Evolutionary conservation across 1,140 invertebrate species (phyloP), one percentile per base, ranked within the genome.

Genomic region (Drosophila nigromelanica): DNA sequence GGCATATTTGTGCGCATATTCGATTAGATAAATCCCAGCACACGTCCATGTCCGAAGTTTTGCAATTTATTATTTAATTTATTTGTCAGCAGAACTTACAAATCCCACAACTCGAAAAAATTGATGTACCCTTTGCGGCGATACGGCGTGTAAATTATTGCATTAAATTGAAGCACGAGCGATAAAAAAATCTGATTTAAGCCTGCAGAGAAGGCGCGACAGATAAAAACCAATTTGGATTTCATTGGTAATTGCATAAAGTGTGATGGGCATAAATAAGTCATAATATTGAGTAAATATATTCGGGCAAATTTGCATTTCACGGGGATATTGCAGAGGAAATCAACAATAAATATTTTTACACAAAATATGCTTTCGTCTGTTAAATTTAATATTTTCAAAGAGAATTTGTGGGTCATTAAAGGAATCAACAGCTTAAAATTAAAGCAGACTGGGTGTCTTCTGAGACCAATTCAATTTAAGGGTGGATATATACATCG

Each of bases 41-140:
- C 66, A 64, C 42, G 59, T 45, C 40, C 61, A 56, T 60, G 69
- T 54, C 58, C 43, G 43, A 89, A 89, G 73, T 83, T 83, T 87
- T 59, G 70, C 60, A 83, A 89, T 89, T 75, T 89, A 89, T 89
- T 89, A 89, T 89, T 74, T 80, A 66, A 75, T 78, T 80, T 80
- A 89, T 89, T 89, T 89, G 80, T 77, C 76, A 89, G 75, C 76
- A 51, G 14, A 89, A 83, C 79, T 83, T 80, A 79, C 73, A 73
- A 89, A 67, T 74, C 76, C 76, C 72, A 24, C 43, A 64, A 35
- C n/a, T 40, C 59, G 24, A 27, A 27, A 50, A 45, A 39, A 48
- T 47, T 24, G 54, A 45, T 63, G 58, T 67, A 73, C 76, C 62
- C 72, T 76, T 72, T 82, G 80, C 66, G 76, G 58, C 61, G 66